Conservation (phyloP, 2,888 invertebrate genomes). For the Lutraria lutraria region DNA sequence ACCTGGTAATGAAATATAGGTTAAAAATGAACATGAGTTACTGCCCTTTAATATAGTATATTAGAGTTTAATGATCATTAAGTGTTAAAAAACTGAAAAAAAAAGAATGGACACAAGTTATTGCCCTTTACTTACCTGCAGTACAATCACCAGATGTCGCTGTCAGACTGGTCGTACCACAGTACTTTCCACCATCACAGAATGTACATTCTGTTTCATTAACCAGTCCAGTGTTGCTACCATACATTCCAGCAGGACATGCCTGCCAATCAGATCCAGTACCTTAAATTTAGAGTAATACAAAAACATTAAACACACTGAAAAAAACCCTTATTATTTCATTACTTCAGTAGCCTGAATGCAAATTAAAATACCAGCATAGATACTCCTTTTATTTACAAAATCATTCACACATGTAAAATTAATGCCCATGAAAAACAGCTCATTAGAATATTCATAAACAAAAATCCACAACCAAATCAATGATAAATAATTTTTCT, state of each 20-base stretch:
- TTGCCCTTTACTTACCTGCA: conserved; percentile 70
- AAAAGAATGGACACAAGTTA: too few species aligned
- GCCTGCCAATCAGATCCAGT: conserved; percentile 82
- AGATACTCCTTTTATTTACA: too few species aligned
- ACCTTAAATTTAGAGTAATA: conserved; percentile 64
- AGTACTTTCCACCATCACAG: conserved; percentile 83
- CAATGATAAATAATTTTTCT: too few species aligned
- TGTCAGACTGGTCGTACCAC: conserved; percentile 78
- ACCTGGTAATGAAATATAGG: too few species aligned
- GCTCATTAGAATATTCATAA: too few species aligned
- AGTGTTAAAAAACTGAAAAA: too few species aligned
- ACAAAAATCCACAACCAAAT: too few species aligned
- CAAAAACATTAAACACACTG: background rate
- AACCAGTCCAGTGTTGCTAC: conserved; percentile 74
- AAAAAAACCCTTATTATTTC: background rate
- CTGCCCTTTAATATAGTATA: background rate
- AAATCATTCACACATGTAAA: too few species aligned
- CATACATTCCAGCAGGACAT: conserved; percentile 84
- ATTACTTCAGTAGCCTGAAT: background rate
- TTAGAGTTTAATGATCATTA: too few species aligned
- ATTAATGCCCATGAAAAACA: too few species aligned
- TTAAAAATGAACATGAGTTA: background rate
- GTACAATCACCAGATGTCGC: conserved; percentile 78
- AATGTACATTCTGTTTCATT: conserved; percentile 79
- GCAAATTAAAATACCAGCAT: background rate